phyloP scores from a whole-genome alignment of 1,140 invertebrate species.

The Bombus pascuorum region DNA sequence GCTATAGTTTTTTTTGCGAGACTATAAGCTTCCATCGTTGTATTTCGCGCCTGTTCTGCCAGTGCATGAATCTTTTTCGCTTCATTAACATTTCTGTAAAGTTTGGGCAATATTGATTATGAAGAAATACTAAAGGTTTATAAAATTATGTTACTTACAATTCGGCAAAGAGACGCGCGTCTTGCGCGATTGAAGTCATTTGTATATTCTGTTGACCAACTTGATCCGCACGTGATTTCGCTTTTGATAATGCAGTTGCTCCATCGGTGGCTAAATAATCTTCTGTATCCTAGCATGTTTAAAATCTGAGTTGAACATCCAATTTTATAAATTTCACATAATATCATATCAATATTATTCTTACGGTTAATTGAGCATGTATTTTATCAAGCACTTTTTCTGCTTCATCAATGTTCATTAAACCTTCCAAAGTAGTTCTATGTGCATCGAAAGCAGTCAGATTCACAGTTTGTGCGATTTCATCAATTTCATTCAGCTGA shows the following conservation, averaged over 20 bases:
- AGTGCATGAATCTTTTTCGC: slow-evolving; percentile 90
- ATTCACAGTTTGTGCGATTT: slow-evolving; percentile 86
- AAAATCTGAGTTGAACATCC: slow-evolving; percentile 17
- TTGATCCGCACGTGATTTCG: slow-evolving; percentile 91
- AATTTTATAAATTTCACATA: slow-evolving; percentile 2
- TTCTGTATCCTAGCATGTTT: slow-evolving; percentile 85
- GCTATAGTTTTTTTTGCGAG: slow-evolving; percentile 91
- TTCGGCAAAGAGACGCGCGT: slow-evolving; percentile 91
- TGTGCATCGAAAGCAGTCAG: slow-evolving; percentile 85
- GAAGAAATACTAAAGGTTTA: neutral
- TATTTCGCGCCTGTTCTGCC: slow-evolving; percentile 92
- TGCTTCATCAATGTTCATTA: slow-evolving; percentile 88
- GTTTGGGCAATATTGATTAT: neutral
- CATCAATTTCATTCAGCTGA: slow-evolving; percentile 86
- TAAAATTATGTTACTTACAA: slow-evolving; percentile 82
- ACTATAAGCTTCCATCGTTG: slow-evolving; percentile 90
- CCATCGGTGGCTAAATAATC: slow-evolving; percentile 92
- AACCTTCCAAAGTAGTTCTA: slow-evolving; percentile 85
- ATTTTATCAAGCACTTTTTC: slow-evolving; percentile 89
- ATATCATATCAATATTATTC: slow-evolving; percentile 41
- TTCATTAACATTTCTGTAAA: slow-evolving; percentile 86
- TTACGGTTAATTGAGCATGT: slow-evolving; percentile 86
- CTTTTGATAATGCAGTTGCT: slow-evolving; percentile 88
- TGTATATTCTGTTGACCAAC: slow-evolving; percentile 95
- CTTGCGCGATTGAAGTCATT: slow-evolving; percentile 95